Evolutionary conservation across 2,888 invertebrate species (phyloP), one percentile per base, ranked within the genome.

Genomic region (Proisotoma minuta): DNA sequence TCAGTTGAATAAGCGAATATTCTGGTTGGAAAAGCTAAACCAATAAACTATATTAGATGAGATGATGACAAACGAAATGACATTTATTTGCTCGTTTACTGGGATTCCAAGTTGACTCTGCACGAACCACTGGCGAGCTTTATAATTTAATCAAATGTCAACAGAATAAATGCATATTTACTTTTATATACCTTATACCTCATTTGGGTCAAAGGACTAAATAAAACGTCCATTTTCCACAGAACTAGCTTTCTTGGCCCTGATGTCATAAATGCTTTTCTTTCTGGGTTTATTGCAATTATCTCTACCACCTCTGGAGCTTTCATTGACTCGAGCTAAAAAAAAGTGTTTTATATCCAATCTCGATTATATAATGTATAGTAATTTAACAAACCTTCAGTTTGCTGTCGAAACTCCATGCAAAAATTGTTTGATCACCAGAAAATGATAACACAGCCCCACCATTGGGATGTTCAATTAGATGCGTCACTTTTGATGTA

Each of bases 391-490:
- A 29, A 22, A 56, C 56, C 27, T 56, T 56, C n/a, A 40, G 49
- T 47, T 62, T 58, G 3, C 58, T 58, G 28, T 68, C 69, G 18
- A 73, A 60, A 50, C 68, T 70, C 71, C 70, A 72, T 2, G 67
- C 62, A 60, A 71, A 70, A 8, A 72, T 62, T 5, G 60, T 60
- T 43, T 69, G 66, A 57, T 73, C 73, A 40, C 64, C 47, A 5
- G 68, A 66, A 51, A 73, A 68, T 0, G 71, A 71, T 28, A 72
- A 53, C 0, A 68, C 60, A 18, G 68, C 65, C 20, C 68, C 29
- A 3, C 72, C 72, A 60, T 65, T 66, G 2, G 73, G 73, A 52
- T 73, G 73, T 39, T 67, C 68, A 48, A 71, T 50, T 18, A 73
- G 47, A 50, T 72, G 72, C 15, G 63, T 57, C n/a, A 70, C 62